Conservation (phyloP, 1,140 invertebrate genomes). For the Scaptodrosophila lebanonensis region DNA sequence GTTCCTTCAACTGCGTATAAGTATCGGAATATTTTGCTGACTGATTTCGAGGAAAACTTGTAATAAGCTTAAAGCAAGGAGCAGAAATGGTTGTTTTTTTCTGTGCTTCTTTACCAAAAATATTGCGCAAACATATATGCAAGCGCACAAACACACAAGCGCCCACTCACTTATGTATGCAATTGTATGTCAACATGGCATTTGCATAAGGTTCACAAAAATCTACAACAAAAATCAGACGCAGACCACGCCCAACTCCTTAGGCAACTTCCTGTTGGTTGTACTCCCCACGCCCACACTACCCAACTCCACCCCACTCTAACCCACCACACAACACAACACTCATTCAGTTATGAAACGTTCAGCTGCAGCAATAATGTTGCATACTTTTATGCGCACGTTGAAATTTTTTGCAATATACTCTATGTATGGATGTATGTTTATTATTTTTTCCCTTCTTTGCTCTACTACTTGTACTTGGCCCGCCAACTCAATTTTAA, state of each 20-base stretch:
- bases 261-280: constrained; percentile 36
- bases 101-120: too few species aligned
- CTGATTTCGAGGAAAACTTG: too few species aligned
- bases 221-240: constrained; percentile 6
- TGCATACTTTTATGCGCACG: constrained; percentile 39
- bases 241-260: constrained; percentile 18
- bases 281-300: constrained; percentile 1
- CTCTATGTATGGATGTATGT: too few species aligned
- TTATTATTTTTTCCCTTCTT: constrained; percentile 8
- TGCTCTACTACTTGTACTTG: too few species aligned
- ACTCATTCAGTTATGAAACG: constrained; percentile 17
- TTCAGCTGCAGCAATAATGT: constrained; percentile 22
- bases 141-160: too few species aligned
- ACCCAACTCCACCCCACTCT: constrained; percentile 18
- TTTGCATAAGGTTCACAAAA: constrained; percentile 65
- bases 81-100: too few species aligned
- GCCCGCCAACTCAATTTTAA: constrained; percentile 63
- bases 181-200: constrained; percentile 50
- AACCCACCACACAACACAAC: constrained; percentile 21
- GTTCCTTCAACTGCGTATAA: too few species aligned
- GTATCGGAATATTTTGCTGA: too few species aligned
- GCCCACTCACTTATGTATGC: too few species aligned
- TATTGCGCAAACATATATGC: too few species aligned
- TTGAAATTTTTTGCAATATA: constrained; percentile 3
- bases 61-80: too few species aligned